Evolutionary conservation across 2,888 invertebrate species (phyloP).

Genomic region (Nephrotoma appendiculata): DNA sequence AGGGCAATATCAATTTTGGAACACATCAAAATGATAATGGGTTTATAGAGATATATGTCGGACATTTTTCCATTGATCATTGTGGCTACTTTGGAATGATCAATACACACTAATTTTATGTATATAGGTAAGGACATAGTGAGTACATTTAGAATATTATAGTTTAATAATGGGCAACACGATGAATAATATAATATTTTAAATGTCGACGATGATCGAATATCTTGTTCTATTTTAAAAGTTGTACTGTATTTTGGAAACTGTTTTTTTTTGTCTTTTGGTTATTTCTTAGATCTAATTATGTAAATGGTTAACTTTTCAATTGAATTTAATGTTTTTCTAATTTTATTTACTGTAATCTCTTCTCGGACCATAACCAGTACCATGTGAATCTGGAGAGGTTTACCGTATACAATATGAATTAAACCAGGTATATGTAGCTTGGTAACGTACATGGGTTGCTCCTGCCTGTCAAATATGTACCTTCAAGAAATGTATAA

Average conservation of each 20-base stretch:
- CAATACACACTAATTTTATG: neutral
- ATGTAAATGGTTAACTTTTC: too few relatives aligned
- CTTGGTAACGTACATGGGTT: too few relatives aligned
- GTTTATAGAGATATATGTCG: neutral
- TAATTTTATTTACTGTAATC: too few relatives aligned
- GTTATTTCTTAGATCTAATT: neutral
- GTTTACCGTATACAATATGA: too few relatives aligned
- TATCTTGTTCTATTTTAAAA: neutral
- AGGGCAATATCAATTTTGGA: neutral
- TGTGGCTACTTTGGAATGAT: neutral
- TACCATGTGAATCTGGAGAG: too few relatives aligned
- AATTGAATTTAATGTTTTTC: too few relatives aligned
- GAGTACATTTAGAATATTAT: neutral
- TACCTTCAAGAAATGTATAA: too few relatives aligned
- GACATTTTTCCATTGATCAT: neutral
- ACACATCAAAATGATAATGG: neutral
- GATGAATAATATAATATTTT: neutral
- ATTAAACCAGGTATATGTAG: too few relatives aligned
- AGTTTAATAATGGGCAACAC: neutral
- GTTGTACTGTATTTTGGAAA: neutral
- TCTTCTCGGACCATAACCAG: too few relatives aligned
- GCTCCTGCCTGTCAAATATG: too few relatives aligned
- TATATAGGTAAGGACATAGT: neutral
- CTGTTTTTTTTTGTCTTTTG: neutral
- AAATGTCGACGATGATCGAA: neutral